Conservation (phyloP, 2,113 vertebrate genomes). For the Propithecus coquereli region DNA sequence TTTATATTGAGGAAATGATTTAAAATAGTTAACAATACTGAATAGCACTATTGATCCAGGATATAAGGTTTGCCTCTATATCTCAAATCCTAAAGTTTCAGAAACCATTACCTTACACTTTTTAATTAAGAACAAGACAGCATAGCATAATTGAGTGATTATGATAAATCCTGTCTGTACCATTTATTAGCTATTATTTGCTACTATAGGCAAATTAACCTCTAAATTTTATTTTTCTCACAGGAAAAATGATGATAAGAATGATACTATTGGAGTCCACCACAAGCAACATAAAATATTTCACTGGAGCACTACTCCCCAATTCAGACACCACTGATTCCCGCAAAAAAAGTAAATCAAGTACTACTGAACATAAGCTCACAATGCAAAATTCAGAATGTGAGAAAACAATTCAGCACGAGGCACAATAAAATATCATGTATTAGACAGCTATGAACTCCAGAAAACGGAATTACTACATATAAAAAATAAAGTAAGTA, state of each 20-base stretch:
- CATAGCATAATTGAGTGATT: neutral
- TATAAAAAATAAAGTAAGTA: neutral
- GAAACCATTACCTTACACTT: neutral
- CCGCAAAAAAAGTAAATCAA: neutral
- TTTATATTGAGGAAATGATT: neutral
- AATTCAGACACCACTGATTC: neutral
- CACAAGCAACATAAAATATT: neutral
- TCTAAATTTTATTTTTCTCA: neutral
- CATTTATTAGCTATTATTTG: constrained; percentile 2
- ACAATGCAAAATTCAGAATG: neutral
- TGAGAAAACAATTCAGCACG: neutral
- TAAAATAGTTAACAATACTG: neutral
- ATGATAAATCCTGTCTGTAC: neutral
- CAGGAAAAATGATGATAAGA: neutral
- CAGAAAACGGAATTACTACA: neutral
- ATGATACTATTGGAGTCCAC: neutral
- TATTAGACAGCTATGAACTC: neutral
- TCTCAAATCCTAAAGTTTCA: neutral
- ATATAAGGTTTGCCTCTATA: neutral
- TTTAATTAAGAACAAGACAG: neutral
- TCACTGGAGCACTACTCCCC: neutral
- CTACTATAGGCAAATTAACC: neutral
- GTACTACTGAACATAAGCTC: neutral
- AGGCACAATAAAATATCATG: neutral
- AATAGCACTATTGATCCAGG: neutral